These are phyloP conservation scores for Whitmania pigra DNA, from an alignment of 1,140 invertebrate species.

Conservation along the genomic window DNA sequence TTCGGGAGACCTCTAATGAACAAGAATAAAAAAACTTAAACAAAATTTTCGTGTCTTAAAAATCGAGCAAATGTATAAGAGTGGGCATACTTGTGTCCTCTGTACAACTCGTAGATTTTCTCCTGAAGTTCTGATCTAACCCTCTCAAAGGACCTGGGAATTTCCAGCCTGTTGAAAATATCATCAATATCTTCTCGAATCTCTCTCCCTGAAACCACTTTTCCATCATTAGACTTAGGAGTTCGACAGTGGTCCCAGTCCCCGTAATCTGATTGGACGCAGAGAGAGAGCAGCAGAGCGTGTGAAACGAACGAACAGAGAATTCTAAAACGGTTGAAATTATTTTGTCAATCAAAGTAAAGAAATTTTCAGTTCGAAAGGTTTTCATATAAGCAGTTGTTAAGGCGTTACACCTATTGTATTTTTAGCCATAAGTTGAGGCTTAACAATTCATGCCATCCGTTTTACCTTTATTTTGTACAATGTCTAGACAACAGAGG, in stretches of 20 bases:
- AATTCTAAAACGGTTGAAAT: neutral
- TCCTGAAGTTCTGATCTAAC: neutral
- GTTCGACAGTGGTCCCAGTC: neutral
- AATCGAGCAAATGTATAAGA: neutral
- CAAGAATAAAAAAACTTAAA: neutral
- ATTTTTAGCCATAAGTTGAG: no score
- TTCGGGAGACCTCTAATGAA: neutral
- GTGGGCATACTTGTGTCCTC: neutral
- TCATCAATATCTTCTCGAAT: neutral
- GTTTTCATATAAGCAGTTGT: no score
- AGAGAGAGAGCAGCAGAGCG: neutral
- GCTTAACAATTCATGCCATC: no score
- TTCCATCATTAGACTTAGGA: neutral
- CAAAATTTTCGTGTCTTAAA: neutral
- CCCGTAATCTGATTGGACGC: neutral
- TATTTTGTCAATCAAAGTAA: no score
- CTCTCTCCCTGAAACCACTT: neutral
- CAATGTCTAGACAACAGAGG: no score
- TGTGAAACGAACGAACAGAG: neutral
- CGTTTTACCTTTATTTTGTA: no score
- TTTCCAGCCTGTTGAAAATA: constrained; percentile 6
- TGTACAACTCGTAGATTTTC: constrained; percentile 1
- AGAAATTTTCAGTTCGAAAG: no score
- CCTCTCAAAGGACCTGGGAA: neutral
- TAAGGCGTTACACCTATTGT: no score